Base-by-base conservation (phyloP, 2,113 vertebrate genomes). In the Maccullochella peelii region DNA sequence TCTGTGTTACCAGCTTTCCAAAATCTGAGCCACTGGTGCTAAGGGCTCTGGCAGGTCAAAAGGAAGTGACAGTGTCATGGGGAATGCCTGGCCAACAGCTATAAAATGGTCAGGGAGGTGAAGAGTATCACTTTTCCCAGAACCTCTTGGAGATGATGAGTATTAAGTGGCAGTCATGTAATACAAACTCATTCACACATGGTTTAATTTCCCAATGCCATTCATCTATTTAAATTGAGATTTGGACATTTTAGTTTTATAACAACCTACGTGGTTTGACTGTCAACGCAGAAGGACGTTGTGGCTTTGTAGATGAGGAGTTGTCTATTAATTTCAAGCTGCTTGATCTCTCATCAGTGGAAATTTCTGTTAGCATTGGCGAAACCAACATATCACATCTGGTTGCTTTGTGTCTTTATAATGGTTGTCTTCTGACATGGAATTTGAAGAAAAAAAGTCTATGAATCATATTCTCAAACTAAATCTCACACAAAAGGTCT, bases 21-120 rank as follows among this genome's bases (percentile, higher is more conserved):
- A 36, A 79, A 73, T 80, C 42, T 76, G 81, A 87, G 82, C 82
- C 77, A 44, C 55, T n/a, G 80, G 78, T 50, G 81, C 73, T 40
- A 57, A 88, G 77, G 81, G 62, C 77, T 85, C 79, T 81, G 77
- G 87, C 83, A 88, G 88, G 92, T 90, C 86, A 88, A 42, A 77
- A 86, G 87, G 91, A 91, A 93, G 92, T 78, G 79, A 82, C 50
- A 66, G 85, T 89, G 87, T 89, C 72, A 77, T 71, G 63, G 69
- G 30, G 80, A 90, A 86, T 47, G 73, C 84, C 71, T 81, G 80
- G 90, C 82, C 70, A 80, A 23, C 40, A 18, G 57, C 73, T 76
- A 58, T 74, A 66, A 93, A 90, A 87, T 61, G 71, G 36, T 83
- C 71, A 79, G 47, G 47, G 30, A 80, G 77, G 82, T 84, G 79